Evolutionary conservation across 2,888 invertebrate species (phyloP).

Genomic region (Lycaena phlaeas): DNA sequence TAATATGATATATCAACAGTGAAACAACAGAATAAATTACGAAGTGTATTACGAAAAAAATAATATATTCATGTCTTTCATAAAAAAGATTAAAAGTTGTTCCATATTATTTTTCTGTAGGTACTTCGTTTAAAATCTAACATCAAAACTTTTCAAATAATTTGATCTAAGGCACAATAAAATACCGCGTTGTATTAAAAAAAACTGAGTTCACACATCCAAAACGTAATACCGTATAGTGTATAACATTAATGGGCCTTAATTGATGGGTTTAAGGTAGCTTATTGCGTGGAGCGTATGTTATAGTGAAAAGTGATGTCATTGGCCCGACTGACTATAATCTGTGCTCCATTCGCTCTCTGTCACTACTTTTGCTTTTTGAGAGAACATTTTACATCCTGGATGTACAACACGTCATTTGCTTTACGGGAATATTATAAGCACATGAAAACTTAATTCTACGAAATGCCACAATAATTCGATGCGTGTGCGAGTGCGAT

Average conservation of each 20-base stretch:
- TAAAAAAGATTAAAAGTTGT: neutral
- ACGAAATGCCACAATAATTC: neutral
- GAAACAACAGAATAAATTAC: too few species aligned
- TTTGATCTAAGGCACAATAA: slow-evolving; percentile 11
- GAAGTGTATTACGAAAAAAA: too few species aligned
- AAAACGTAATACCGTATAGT: slow-evolving; percentile 2
- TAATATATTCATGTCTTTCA: too few species aligned
- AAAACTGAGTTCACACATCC: slow-evolving; percentile 16
- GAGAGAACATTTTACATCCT: slow-evolving; percentile 57
- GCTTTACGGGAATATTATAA: slow-evolving; percentile 59
- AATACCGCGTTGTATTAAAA: slow-evolving; percentile 13
- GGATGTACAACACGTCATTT: slow-evolving; percentile 48
- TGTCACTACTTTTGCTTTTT: slow-evolving; percentile 64
- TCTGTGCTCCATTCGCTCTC: slow-evolving; percentile 41
- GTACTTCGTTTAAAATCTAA: neutral
- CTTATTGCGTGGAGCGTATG: slow-evolving; percentile 22
- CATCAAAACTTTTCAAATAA: neutral
- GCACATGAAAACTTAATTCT: slow-evolving; percentile 25
- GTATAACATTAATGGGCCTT: slow-evolving; percentile 27
- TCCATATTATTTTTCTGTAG: too few species aligned
- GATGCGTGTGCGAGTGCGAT: too few species aligned
- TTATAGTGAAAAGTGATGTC: slow-evolving; percentile 34
- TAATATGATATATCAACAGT: too few species aligned
- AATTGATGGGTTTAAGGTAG: slow-evolving; percentile 29
- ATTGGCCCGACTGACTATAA: slow-evolving; percentile 53